Evolutionary conservation across 2,113 vertebrate species (phyloP).

Genomic region (Nicator chloris): DNA sequence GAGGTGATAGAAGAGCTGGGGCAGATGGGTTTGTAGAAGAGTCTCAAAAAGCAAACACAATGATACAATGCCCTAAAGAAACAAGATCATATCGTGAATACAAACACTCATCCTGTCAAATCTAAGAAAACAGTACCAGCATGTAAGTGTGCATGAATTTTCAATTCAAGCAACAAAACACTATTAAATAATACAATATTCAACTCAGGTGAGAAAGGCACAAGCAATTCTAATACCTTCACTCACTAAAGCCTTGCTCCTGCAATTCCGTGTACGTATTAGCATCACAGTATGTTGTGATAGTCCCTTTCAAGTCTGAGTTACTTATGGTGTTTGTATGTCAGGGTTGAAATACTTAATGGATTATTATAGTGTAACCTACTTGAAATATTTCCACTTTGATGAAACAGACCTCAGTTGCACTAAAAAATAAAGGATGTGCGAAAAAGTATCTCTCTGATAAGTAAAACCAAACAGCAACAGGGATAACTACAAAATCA

Average conservation of each 20-base stretch:
- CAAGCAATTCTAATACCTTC: not conserved
- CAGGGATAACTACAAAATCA: not conserved
- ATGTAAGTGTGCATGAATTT: not conserved
- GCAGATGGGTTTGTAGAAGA: slow-evolving; percentile 91
- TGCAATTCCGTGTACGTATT: not conserved
- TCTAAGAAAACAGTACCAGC: not conserved
- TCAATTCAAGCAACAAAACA: not conserved
- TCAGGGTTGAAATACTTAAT: not conserved
- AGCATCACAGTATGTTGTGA: not conserved
- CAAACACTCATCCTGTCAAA: not conserved
- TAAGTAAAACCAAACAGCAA: not conserved
- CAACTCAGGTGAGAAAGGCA: not conserved
- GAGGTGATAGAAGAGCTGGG: slow-evolving; percentile 96
- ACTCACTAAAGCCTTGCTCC: not conserved
- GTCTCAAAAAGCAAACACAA: slow-evolving; percentile 96
- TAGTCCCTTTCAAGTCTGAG: not conserved
- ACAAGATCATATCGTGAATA: slow-evolving; percentile 7
- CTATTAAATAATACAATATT: not conserved
- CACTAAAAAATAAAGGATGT: not conserved
- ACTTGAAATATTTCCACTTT: not conserved
- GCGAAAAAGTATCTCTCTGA: not conserved
- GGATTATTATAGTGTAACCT: not conserved
- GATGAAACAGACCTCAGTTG: not conserved
- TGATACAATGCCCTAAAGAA: slow-evolving; percentile 88
- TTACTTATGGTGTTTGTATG: not conserved